These are phyloP conservation scores for Eciton burchellii DNA, from an alignment of 1,140 invertebrate species.

Conservation along the genomic window DNA sequence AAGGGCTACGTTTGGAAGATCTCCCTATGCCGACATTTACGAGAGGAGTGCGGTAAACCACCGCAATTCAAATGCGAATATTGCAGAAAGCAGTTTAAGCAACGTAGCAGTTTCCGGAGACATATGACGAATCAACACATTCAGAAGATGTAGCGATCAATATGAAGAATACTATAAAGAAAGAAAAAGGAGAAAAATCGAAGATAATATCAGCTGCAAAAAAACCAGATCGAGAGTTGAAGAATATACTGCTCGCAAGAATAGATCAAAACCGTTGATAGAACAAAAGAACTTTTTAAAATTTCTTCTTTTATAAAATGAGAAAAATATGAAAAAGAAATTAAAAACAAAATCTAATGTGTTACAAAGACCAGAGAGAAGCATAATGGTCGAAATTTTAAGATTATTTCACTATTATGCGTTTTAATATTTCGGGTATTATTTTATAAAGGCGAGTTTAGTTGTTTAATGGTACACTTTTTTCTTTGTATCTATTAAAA, in stretches of 20 bases:
- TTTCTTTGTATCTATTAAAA: not conserved
- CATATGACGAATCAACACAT: conserved; percentile 69
- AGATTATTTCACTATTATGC: not conserved
- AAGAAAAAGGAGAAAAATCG: not conserved
- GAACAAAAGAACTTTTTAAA: too few species aligned
- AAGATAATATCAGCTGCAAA: not conserved
- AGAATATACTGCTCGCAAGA: too few species aligned
- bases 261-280: too few species aligned
- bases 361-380: not conserved
- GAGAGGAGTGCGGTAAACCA: conserved; percentile 67
- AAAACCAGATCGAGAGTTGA: too few species aligned
- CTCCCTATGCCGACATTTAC: conserved; percentile 57
- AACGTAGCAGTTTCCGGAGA: conserved; percentile 78
- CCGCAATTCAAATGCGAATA: conserved; percentile 58
- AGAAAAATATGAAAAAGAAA: not conserved
- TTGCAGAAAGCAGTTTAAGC: conserved; percentile 85
- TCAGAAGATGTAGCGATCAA: not conserved
- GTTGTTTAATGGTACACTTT: not conserved
- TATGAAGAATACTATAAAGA: not conserved
- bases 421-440: not conserved
- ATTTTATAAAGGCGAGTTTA: not conserved
- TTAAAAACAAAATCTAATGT: not conserved
- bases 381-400: not conserved
- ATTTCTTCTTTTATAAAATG: too few species aligned
- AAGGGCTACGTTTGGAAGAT: conserved; percentile 65